Base-by-base conservation (phyloP, 2,888 invertebrate genomes). In the Trachelus tabidus region DNA sequence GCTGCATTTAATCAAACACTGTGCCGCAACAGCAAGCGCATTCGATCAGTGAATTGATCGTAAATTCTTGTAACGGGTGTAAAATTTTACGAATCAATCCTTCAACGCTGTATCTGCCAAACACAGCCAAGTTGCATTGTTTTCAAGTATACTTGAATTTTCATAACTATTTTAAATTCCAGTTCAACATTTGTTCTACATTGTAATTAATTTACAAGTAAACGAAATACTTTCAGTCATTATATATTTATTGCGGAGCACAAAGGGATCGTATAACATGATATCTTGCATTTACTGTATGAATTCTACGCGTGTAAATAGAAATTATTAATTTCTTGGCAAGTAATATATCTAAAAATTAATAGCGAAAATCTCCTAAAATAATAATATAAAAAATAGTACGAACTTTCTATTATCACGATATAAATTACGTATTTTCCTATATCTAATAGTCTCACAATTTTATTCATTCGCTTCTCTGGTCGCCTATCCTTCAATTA, bases 301-400 rank as follows among this genome's bases (percentile, higher is more conserved):
- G 23, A 56, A 23, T 9, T 56, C 56, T 56, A 56, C 23, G 23
- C 2, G 56, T 56, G 6, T 23, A 56, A 56, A 23, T 56, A 56
- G 56, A 56, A 56, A 56, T 56, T 56, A 56, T 56, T 23, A 56
- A 56, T 56, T 56, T 56, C 56, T 56, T 56, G 56, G 56, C 56
- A 56, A 56, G 56, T 56, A 56, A 56, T 23, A 56, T 56, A 56
- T 56, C 56, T 56, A 56, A 23, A 56, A 56, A 56, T 23, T 77
- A 81, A 80, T 80, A 78, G 77, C 76, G 76, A 79, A 76, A 76
- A 69, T 80, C 73, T 79, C 81, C 79, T 81, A 80, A 81, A 81
- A 81, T 81, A 79, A 81, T 80, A 81, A 81, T 81, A 81, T 81
- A 81, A 81, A 81, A 81, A 81, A 81, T 81, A 81, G 81, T 78